A percentile compares a stretch with the other conserved stretches of the same genome.
Conservation (phyloP, 2,888 invertebrate species). For the Rugalucina vietnamica region DNA sequence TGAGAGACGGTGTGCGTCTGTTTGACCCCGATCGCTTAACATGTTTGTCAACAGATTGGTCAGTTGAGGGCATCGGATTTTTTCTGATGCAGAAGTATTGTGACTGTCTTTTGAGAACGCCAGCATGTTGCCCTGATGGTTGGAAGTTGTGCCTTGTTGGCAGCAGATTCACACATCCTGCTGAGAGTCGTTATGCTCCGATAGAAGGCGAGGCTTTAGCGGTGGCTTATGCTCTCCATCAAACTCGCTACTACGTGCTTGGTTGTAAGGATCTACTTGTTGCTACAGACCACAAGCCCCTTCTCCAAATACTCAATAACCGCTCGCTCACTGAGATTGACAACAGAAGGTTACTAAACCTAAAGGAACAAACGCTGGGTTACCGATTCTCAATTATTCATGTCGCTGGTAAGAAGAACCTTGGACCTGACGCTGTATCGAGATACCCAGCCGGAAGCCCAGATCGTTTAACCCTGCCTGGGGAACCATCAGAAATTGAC, state of each 20-base stretch:
- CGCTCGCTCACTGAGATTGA: slow-evolving; percentile 50
- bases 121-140: slow-evolving; percentile 55
- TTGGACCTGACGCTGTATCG: too few species aligned
- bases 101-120: slow-evolving; percentile 42
- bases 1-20: slow-evolving; percentile 54
- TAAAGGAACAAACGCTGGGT: too few species aligned
- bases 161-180: slow-evolving; percentile 56
- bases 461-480: too few species aligned
- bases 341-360: too few species aligned
- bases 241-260: slow-evolving; percentile 44
- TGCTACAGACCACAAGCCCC: slow-evolving; percentile 51
- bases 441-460: too few species aligned
- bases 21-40: slow-evolving; percentile 53
- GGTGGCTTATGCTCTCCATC: slow-evolving; percentile 39
- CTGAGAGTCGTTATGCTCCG: slow-evolving; percentile 44
- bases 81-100: slow-evolving; percentile 58
- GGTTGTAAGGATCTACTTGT: slow-evolving; percentile 51
- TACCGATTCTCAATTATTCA: too few species aligned
- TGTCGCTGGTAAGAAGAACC: too few species aligned
- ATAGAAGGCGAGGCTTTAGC: slow-evolving; percentile 55
- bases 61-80: slow-evolving; percentile 61
- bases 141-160: slow-evolving; percentile 62
- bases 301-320: slow-evolving; percentile 46
- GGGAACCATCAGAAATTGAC: too few species aligned
- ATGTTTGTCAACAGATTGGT: slow-evolving; percentile 59